phyloP scores from a whole-genome alignment of 2,888 invertebrate species.

The Aphodius sticticus region DNA sequence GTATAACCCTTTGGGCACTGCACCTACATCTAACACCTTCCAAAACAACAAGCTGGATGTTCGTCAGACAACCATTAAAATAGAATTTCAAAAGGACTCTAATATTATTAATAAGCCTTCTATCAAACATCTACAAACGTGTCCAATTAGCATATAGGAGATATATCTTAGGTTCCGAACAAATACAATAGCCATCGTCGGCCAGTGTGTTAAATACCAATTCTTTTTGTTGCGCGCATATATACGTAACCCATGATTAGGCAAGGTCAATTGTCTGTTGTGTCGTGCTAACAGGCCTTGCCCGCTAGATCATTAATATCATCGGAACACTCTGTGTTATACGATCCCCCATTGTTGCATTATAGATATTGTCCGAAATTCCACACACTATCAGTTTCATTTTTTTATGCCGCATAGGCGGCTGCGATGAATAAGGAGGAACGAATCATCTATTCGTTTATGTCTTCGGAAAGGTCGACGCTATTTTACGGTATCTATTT shows the following conservation, averaged over 20 bases:
- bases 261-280: constrained; percentile 36
- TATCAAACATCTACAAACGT: not conserved
- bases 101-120: not conserved
- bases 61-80: not conserved
- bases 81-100: not conserved
- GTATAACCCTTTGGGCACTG: no score
- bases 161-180: not conserved
- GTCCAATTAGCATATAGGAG: constrained; percentile 4
- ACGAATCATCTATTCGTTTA: constrained; percentile 41
- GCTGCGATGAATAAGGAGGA: constrained; percentile 30
- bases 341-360: constrained; percentile 35
- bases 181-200: not conserved
- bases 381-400: constrained; percentile 27
- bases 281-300: constrained; percentile 33
- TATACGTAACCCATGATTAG: constrained; percentile 30
- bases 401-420: constrained; percentile 7
- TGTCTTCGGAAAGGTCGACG: constrained; percentile 19
- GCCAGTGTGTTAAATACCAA: not conserved
- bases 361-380: constrained; percentile 36
- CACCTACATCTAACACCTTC: no score
- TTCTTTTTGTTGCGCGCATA: not conserved
- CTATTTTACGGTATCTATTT: constrained; percentile 48
- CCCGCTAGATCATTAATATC: constrained; percentile 35
- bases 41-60: no score
- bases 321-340: constrained; percentile 25